Evolutionary conservation across 2,113 vertebrate species (phyloP).

Genomic region (Syngnathus floridae): DNA sequence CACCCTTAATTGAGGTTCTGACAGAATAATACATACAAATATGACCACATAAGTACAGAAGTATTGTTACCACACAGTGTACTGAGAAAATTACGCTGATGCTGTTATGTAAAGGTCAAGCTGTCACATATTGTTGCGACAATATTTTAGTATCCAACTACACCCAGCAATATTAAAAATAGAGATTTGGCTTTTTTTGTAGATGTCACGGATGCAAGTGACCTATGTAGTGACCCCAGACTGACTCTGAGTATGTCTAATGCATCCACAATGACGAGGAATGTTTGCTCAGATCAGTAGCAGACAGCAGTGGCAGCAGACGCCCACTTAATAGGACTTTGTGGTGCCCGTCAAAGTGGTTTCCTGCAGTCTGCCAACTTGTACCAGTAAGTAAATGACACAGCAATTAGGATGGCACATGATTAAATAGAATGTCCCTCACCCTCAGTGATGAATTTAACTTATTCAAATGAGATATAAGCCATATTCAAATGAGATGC

Average conservation of each 20-base stretch:
- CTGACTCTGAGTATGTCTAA: constrained; percentile 19
- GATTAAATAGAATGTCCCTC: constrained; percentile 8
- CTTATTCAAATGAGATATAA: constrained; percentile 1
- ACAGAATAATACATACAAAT: background rate
- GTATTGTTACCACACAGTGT: too few species aligned
- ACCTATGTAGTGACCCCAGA: constrained; percentile 10
- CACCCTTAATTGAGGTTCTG: background rate
- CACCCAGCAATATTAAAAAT: background rate
- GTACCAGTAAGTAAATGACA: constrained; percentile 7
- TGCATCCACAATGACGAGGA: constrained; percentile 12
- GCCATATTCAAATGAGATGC: too few species aligned
- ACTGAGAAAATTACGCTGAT: background rate
- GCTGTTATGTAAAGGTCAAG: background rate
- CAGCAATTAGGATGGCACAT: constrained; percentile 11
- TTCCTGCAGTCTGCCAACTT: constrained; percentile 18
- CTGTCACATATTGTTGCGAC: too few species aligned
- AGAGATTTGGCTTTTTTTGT: background rate
- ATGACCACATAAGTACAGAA: background rate
- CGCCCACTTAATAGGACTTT: constrained; percentile 33
- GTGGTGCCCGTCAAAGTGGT: constrained; percentile 3
- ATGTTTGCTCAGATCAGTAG: constrained; percentile 31
- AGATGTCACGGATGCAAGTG: background rate
- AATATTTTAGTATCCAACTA: too few species aligned
- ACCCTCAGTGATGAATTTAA: background rate
- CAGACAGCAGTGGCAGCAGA: constrained; percentile 29